These are phyloP conservation scores for Mycteria americana DNA, from an alignment of 2,797 vertebrate species.

Conservation along the genomic window DNA sequence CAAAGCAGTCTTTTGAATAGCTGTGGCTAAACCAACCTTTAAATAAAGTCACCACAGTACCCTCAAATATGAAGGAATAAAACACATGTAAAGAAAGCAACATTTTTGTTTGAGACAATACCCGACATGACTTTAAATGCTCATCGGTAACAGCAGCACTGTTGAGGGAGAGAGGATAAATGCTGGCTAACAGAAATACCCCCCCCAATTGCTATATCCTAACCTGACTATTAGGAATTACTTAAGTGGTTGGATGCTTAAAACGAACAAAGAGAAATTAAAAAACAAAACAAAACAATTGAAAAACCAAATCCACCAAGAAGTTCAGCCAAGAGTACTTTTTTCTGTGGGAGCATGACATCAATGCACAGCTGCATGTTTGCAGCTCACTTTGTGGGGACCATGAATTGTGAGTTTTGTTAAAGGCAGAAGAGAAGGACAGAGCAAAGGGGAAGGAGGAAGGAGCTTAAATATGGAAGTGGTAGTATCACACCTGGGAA, in stretches of 20 bases:
- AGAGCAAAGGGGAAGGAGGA: background rate
- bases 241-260: background rate
- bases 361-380: background rate
- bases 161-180: background rate
- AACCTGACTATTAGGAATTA: background rate
- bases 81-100: background rate
- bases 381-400: background rate
- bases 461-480: background rate
- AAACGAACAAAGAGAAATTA: background rate
- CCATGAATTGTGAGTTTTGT: background rate
- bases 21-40: background rate
- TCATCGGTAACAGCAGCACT: background rate
- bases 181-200: background rate
- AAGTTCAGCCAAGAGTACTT: background rate
- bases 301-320: background rate
- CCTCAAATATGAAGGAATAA: background rate
- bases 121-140: background rate
- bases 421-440: background rate
- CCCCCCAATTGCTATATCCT: background rate
- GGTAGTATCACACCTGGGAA: background rate
- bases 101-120: background rate
- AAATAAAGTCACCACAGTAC: background rate
- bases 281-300: background rate
- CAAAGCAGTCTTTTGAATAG: background rate
- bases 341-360: background rate